A percentile compares a stretch with the other conserved stretches of the same genome.
phyloP scores from a whole-genome alignment of 2,888 invertebrate species.

The Mamestra brassicae region DNA sequence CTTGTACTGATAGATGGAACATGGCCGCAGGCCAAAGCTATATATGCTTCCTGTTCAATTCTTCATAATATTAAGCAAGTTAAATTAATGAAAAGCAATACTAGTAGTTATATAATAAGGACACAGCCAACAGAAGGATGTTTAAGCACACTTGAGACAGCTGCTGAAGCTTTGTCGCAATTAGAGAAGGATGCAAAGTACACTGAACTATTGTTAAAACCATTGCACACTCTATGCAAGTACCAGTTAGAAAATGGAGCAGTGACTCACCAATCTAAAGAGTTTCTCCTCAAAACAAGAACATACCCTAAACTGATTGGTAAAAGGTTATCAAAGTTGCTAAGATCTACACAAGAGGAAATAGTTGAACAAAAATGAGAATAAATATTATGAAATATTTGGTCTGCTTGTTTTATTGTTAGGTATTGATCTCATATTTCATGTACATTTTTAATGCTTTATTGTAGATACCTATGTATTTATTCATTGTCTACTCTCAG shows the following conservation, averaged over 20 bases:
- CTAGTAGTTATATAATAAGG: slow-evolving; percentile 97
- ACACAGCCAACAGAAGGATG: slow-evolving; percentile 98
- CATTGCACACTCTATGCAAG: slow-evolving; percentile 95
- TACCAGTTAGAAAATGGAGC: slow-evolving; percentile 98
- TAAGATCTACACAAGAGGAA: slow-evolving; percentile 81
- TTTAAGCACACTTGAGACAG: slow-evolving; percentile 97
- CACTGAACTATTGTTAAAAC: slow-evolving; percentile 93
- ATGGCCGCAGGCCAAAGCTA: slow-evolving; percentile 98
- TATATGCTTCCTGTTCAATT: slow-evolving; percentile 95
- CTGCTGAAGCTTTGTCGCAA: slow-evolving; percentile 94
- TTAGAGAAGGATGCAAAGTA: slow-evolving; percentile 93
- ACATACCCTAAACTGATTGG: slow-evolving; percentile 95
- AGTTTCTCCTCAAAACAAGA: slow-evolving; percentile 95
- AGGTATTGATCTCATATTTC: neutral
- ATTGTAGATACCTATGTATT: neutral
- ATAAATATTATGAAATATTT: slow-evolving; percentile 26
- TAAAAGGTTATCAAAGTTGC: slow-evolving; percentile 92
- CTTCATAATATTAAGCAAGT: slow-evolving; percentile 95
- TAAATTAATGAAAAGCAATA: slow-evolving; percentile 93
- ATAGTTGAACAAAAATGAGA: slow-evolving; percentile 36
- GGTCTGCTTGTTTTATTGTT: neutral
- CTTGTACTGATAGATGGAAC: slow-evolving; percentile 97
- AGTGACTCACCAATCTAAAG: slow-evolving; percentile 98
- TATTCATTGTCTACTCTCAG: too few relatives aligned
- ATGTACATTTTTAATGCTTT: neutral